Conservation (phyloP, 1,140 invertebrate species). For the Idris sp. region DNA sequence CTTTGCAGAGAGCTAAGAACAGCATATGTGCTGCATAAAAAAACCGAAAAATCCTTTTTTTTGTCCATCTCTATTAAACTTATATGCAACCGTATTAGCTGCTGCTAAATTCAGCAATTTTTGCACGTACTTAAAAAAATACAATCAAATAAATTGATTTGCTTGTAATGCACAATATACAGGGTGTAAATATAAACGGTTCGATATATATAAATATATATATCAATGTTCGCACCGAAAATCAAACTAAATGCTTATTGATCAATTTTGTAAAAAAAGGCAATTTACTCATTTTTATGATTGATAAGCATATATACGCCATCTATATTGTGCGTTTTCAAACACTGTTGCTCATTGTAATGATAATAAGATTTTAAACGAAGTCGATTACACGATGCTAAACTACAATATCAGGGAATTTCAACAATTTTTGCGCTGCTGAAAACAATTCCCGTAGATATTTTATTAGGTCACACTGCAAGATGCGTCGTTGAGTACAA, state of each 20-base stretch:
- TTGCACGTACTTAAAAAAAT: constrained; percentile 46
- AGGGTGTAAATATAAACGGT: constrained; percentile 60
- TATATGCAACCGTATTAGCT: constrained; percentile 39
- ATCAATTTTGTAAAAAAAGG: constrained; percentile 49
- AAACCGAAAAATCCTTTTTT: constrained; percentile 26
- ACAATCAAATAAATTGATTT: constrained; percentile 24
- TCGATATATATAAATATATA: too few species aligned
- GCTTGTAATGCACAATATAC: constrained; percentile 66
- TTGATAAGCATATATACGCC: constrained; percentile 48
- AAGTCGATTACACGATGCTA: constrained; percentile 53
- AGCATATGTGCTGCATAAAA: constrained; percentile 12
- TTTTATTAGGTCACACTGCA: constrained; percentile 40
- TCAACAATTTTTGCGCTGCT: constrained; percentile 48
- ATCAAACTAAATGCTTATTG: constrained; percentile 50
- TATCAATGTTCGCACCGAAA: constrained; percentile 39
- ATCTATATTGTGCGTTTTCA: constrained; percentile 65
- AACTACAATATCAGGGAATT: constrained; percentile 59
- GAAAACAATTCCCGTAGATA: constrained; percentile 40
- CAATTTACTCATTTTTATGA: constrained; percentile 38
- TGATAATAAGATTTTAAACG: constrained; percentile 61
- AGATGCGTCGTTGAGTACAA: constrained; percentile 42
- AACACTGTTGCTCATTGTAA: constrained; percentile 60
- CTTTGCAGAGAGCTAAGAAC: constrained; percentile 9
- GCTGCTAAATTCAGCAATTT: constrained; percentile 27
- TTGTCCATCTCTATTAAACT: constrained; percentile 40